Base-by-base conservation (phyloP, 2,888 invertebrate species). In the Chouioia cunea region DNA sequence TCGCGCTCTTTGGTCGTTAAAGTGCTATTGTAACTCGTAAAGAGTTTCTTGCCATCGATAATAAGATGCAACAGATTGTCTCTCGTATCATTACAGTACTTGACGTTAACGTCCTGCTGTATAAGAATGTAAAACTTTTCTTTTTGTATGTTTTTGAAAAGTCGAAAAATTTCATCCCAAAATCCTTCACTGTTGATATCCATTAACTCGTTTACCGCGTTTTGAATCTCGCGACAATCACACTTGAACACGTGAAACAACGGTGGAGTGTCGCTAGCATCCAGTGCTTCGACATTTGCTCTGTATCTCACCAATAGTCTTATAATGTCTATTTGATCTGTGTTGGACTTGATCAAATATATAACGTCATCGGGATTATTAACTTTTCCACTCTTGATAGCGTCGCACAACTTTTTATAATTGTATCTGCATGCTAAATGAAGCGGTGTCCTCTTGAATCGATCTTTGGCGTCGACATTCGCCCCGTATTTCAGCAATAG, bases 361-460 rank as follows among this genome's bases (percentile, higher is more conserved):
- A 54, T 15, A 1, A 63, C 43, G 23, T 71, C 65, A 12, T 14
- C 20, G 8, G 20, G 53, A 14, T 3, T 62, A 16, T 62, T 44
- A 1, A 65, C 56, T 10, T 58, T 62, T n/a, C 12, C 20, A 15
- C 10, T 22, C 20, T 18, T 22, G n/a, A 62, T 57, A 2, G 43
- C 16, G 14, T 73, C 68, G 43, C 65, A 58, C 1, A 65, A 15
- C 18, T 43, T 57, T n/a, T 20, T 52, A 22, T 47, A 58, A 44
- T 70, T 70, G 43, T 60, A 73, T n/a, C 68, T 58, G 23, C 65
- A 59, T 22, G 70, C 73, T 22, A 74, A 23, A 22, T 75, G 73
- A 14, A 67, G 54, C 1, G 70, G 70, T 1, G 63, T 70, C 0
- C 73, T 62, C 46, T 67, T 66, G 46, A 43, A 70, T 0, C 59